Conservation (phyloP, 2,888 invertebrate genomes). For the Mesoligia furuncula region DNA sequence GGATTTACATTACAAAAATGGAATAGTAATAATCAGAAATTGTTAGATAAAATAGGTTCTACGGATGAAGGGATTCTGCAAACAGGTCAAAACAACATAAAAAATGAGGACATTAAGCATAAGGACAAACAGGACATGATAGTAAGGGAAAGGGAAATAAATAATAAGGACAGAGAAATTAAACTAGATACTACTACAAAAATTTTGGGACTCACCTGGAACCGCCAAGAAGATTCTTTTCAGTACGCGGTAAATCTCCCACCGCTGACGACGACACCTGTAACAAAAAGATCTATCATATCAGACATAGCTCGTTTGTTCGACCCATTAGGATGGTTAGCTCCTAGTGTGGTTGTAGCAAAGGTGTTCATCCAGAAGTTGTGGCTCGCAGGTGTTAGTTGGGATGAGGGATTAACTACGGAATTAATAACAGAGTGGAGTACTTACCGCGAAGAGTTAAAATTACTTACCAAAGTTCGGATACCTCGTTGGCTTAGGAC, state of each 20-base stretch:
- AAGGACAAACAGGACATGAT: not conserved
- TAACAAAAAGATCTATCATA: constrained; percentile 57
- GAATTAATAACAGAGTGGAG: constrained; percentile 38
- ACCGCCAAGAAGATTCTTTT: constrained; percentile 12
- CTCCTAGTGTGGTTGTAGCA: constrained; percentile 26
- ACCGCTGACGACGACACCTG: constrained; percentile 38
- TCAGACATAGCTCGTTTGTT: constrained; percentile 58
- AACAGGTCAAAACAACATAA: not conserved
- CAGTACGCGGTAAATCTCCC: constrained; percentile 23
- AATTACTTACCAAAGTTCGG: constrained; percentile 5
- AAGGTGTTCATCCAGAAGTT: constrained; percentile 37
- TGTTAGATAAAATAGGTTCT: constrained; percentile 18
- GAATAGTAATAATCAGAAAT: constrained; percentile 23
- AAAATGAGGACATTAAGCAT: not conserved
- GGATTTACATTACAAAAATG: constrained; percentile 16
- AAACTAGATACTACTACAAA: constrained; percentile 10
- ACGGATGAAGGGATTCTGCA: not conserved
- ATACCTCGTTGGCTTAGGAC: constrained; percentile 56
- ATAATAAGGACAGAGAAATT: not conserved
- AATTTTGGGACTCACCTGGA: constrained; percentile 30
- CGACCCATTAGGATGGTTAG: constrained; percentile 43
- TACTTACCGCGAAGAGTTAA: not conserved
- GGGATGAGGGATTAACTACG: constrained; percentile 35
- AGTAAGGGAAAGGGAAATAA: not conserved
- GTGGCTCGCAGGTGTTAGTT: constrained; percentile 39